A percentile compares a stretch with the other conserved stretches of the same genome.
Conservation (phyloP, 2,888 invertebrate genomes). For the Phaonia tiefii region DNA sequence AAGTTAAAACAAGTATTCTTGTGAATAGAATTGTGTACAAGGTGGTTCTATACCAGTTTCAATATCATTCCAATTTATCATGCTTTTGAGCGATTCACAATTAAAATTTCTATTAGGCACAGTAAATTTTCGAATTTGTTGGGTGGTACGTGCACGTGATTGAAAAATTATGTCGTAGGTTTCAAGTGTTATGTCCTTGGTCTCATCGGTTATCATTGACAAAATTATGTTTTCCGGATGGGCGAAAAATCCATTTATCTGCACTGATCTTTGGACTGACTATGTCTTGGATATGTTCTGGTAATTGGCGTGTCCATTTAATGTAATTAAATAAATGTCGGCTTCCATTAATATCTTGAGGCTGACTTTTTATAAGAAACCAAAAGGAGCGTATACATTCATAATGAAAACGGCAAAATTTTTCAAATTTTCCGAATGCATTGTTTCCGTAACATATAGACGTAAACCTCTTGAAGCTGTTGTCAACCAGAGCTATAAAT, state of each 20-base stretch:
- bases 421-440: conserved; percentile 43
- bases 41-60: conserved; percentile 42
- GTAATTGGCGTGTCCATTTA: conserved; percentile 27
- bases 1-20: no score
- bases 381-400: conserved; percentile 41
- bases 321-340: conserved; percentile 26
- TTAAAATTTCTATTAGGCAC: conserved; percentile 36
- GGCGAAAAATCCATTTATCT: conserved; percentile 21
- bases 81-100: conserved; percentile 26
- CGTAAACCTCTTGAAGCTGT: conserved; percentile 36
- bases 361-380: conserved; percentile 29
- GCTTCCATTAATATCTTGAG: conserved; percentile 11
- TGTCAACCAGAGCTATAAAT: conserved; percentile 29
- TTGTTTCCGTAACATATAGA: conserved; percentile 35
- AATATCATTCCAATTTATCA: conserved; percentile 34
- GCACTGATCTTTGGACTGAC: neutral
- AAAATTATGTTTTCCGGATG: conserved; percentile 18
- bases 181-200: neutral
- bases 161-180: conserved; percentile 12
- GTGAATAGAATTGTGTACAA: no score
- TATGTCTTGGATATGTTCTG: conserved; percentile 22
- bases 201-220: conserved; percentile 10
- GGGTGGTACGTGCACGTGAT: neutral
- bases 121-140: conserved; percentile 25
- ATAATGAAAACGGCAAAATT: conserved; percentile 32